Evolutionary conservation across 2,113 vertebrate species (phyloP).

Genomic region (Myotis brandtii): DNA sequence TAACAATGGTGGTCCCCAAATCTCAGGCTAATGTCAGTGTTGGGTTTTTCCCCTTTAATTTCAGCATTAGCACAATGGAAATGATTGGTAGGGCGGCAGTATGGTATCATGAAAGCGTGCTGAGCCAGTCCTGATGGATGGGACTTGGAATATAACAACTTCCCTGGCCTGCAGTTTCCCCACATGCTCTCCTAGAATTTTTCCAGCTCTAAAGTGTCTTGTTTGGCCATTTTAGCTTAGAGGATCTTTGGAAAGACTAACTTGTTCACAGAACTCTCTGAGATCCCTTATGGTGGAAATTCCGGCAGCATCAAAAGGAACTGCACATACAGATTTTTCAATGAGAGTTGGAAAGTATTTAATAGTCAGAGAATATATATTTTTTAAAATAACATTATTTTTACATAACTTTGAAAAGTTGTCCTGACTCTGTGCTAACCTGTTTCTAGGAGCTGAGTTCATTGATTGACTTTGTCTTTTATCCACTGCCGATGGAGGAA

Average conservation of each 20-base stretch:
- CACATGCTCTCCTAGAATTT: background rate
- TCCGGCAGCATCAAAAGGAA: background rate
- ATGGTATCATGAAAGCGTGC: background rate
- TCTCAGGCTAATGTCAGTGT: background rate
- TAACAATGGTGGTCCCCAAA: background rate
- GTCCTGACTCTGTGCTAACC: background rate
- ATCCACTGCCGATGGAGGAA: background rate
- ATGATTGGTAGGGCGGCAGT: background rate
- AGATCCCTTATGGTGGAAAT: background rate
- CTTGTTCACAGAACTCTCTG: conserved; percentile 8
- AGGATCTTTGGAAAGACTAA: background rate
- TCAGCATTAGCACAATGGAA: background rate
- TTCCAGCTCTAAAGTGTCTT: background rate
- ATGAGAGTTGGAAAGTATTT: background rate
- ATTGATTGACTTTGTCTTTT: background rate
- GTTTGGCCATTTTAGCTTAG: background rate
- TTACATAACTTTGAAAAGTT: conserved; percentile 24
- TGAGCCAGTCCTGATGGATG: background rate
- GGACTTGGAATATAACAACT: background rate
- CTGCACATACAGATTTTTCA: background rate
- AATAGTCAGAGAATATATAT: background rate
- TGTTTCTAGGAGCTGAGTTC: conserved; percentile 32
- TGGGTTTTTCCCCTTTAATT: background rate
- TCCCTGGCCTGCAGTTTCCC: background rate
- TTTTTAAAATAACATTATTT: conserved; percentile 45